These are phyloP conservation scores for Halcyon badia DNA, from an alignment of 2,797 vertebrate genomes.

Conservation along the genomic window DNA sequence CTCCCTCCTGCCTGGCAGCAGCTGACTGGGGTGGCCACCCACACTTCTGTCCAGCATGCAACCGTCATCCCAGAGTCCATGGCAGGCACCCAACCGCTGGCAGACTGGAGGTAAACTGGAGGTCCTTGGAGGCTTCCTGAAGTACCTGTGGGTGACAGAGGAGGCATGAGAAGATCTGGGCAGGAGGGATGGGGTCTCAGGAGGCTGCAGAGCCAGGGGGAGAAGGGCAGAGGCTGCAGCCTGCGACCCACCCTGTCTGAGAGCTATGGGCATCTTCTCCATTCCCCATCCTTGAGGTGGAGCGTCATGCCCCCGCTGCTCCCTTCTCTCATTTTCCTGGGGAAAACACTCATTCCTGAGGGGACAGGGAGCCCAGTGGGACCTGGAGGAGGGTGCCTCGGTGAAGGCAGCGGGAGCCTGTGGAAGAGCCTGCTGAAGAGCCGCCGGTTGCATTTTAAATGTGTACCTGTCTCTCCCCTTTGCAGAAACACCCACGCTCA, in stretches of 20 bases:
- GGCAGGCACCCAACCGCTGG: slow-evolving; percentile 91
- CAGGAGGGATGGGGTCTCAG: not conserved
- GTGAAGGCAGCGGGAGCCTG: not conserved
- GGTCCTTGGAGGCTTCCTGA: not conserved
- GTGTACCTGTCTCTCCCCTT: not conserved
- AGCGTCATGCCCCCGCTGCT: fast-evolving
- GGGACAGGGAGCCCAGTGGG: not conserved
- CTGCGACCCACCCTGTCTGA: fast-evolving
- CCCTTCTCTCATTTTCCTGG: not conserved
- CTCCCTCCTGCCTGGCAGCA: no score
- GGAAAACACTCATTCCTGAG: fast-evolving
- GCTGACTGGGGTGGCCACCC: slow-evolving; percentile 89
- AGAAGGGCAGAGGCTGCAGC: not conserved
- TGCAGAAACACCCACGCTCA: slow-evolving; percentile 94
- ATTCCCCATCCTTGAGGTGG: fast-evolving
- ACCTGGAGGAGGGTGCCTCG: not conserved
- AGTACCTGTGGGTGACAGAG: not conserved
- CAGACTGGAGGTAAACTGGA: slow-evolving; percentile 93
- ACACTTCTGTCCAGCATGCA: slow-evolving; percentile 96
- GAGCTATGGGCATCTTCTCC: not conserved
- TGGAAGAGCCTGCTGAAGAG: not conserved
- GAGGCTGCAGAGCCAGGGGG: not conserved
- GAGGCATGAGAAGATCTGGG: fast-evolving
- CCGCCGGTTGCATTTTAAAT: fast-evolving
- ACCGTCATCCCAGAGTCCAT: slow-evolving; percentile 96